phyloP scores from a whole-genome alignment of 2,888 invertebrate genomes.

The Choreutis nemorana region DNA sequence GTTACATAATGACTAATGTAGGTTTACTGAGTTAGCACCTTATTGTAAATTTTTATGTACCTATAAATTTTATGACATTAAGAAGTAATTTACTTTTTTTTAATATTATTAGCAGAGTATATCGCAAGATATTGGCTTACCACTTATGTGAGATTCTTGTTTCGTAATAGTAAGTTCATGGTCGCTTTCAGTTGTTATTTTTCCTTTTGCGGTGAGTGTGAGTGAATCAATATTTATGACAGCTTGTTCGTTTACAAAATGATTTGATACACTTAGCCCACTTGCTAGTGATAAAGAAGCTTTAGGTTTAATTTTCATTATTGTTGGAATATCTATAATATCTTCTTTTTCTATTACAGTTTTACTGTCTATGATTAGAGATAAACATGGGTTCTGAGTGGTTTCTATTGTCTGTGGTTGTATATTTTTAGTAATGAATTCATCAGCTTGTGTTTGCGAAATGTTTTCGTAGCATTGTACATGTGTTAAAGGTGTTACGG shows the following conservation, averaged over 20 bases:
- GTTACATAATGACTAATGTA: too few species aligned
- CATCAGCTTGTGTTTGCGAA: slow-evolving; percentile 26
- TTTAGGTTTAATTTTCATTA: slow-evolving; percentile 30
- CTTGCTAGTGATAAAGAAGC: slow-evolving; percentile 30
- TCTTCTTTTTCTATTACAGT: slow-evolving; percentile 42
- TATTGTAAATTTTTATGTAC: too few species aligned
- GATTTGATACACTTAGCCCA: slow-evolving; percentile 35
- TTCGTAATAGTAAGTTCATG: slow-evolving; percentile 32
- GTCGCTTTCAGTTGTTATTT: slow-evolving; percentile 21
- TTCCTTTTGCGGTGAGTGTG: slow-evolving; percentile 18
- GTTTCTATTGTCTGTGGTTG: slow-evolving; percentile 26
- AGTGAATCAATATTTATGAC: too few species aligned
- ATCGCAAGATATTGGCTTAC: too few species aligned
- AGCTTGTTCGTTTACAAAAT: slow-evolving; percentile 39
- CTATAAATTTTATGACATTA: too few species aligned
- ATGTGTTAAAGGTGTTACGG: slow-evolving; percentile 34
- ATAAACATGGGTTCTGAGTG: slow-evolving; percentile 32
- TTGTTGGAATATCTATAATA: slow-evolving; percentile 25
- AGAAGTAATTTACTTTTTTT: too few species aligned
- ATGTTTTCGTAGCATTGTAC: slow-evolving; percentile 45
- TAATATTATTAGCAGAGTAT: too few species aligned
- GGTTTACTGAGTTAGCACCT: too few species aligned
- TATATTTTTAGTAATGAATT: slow-evolving; percentile 24
- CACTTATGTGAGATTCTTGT: slow-evolving; percentile 29
- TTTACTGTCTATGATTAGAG: slow-evolving; percentile 39